Conservation (phyloP, 2,888 invertebrate genomes). For the Drosophila merina region DNA sequence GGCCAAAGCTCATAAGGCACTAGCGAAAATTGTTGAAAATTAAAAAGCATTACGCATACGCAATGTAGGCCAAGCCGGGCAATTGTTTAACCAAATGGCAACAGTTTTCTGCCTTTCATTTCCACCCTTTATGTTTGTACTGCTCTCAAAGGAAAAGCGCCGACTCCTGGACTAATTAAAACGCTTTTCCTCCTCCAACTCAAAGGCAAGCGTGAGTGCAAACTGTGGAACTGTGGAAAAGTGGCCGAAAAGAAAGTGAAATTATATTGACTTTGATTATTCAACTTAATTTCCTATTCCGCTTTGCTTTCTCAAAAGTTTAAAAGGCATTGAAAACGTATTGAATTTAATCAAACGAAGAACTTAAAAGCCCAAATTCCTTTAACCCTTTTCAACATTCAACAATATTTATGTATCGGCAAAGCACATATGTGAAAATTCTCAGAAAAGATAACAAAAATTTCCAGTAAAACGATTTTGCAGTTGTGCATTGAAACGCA, state of each 20-base stretch:
- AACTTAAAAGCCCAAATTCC: neutral
- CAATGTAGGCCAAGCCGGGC: slow-evolving; percentile 71
- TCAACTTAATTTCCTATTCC: slow-evolving; percentile 60
- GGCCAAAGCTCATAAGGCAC: slow-evolving; percentile 62
- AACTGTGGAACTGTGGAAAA: slow-evolving; percentile 10
- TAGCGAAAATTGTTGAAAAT: slow-evolving; percentile 43
- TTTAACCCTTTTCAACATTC: neutral
- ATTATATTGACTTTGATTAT: slow-evolving; percentile 75
- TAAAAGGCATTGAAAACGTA: neutral
- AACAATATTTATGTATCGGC: neutral
- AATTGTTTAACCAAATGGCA: slow-evolving; percentile 75
- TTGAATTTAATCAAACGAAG: slow-evolving; percentile 11
- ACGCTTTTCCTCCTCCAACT: slow-evolving; percentile 22
- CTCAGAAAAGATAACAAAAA: slow-evolving; percentile 20
- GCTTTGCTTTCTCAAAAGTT: slow-evolving; percentile 9
- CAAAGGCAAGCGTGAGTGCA: slow-evolving; percentile 34
- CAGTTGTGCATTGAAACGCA: slow-evolving; percentile 31
- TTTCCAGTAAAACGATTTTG: slow-evolving; percentile 23
- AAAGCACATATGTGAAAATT: slow-evolving; percentile 16
- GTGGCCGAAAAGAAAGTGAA: slow-evolving; percentile 66
- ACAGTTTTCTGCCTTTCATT: slow-evolving; percentile 26
- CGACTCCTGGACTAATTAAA: slow-evolving; percentile 68
- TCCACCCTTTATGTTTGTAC: slow-evolving; percentile 54
- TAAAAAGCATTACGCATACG: slow-evolving; percentile 75
- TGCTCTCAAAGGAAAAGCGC: slow-evolving; percentile 56